A percentile compares a stretch with the other conserved stretches of the same genome.
Evolutionary conservation across 2,113 vertebrate species (phyloP).

Genomic region (Riparia riparia): DNA sequence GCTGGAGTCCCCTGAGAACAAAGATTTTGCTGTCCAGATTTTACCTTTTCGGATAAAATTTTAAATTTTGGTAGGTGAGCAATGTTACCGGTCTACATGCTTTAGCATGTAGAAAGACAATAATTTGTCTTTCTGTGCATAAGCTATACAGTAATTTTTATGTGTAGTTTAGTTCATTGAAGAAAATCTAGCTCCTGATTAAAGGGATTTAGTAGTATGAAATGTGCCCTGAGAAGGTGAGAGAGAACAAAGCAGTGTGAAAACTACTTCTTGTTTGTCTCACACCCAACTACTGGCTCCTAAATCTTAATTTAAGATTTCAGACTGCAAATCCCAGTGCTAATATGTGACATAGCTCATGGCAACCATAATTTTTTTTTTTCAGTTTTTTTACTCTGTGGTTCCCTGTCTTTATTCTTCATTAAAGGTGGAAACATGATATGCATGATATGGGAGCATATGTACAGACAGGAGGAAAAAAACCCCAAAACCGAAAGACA

Average conservation of each 20-base stretch:
- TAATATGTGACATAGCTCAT: background rate
- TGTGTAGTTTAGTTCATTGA: background rate
- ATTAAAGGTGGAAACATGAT: background rate
- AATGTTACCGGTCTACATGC: background rate
- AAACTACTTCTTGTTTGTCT: background rate
- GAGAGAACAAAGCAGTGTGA: background rate
- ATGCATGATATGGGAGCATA: background rate
- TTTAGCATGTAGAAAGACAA: background rate
- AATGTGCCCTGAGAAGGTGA: background rate
- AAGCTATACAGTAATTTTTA: background rate
- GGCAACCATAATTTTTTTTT: background rate
- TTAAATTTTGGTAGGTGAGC: background rate
- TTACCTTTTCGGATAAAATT: background rate
- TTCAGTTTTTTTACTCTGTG: background rate
- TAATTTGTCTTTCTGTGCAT: background rate
- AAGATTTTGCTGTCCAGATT: background rate
- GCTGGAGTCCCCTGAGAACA: background rate
- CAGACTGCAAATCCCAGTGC: background rate
- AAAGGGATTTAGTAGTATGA: background rate
- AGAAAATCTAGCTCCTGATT: background rate
- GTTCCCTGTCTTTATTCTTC: background rate
- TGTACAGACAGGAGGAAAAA: rapidly evolving
- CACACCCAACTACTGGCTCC: background rate
- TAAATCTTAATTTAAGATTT: background rate
- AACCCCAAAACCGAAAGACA: background rate